Evolutionary conservation across 2,888 invertebrate genomes (phyloP), one percentile per base, ranked within the genome.

Genomic region (Hipparchia sbordonii): DNA sequence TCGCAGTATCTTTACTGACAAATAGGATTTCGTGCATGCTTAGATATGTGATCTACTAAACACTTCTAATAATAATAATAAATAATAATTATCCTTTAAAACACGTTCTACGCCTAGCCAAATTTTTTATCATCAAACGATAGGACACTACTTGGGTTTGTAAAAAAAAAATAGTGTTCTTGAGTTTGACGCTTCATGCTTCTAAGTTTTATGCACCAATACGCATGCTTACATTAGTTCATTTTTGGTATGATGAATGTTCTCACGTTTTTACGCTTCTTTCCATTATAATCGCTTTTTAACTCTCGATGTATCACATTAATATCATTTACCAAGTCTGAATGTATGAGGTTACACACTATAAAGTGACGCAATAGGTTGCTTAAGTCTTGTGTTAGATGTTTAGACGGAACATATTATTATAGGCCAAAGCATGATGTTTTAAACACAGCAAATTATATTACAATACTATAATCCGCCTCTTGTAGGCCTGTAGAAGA

Each of bases 361-460:
- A 9, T 65, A 12, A 13, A 57, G 52, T 13, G 48, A 67, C 71
- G 66, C 72, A 69, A 80, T 85, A 86, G 84, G 82, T 80, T 81
- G 87, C 87, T 87, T 80, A 67, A 76, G 77, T 78, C 86, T 79
- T 85, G 84, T 85, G 84, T 86, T 88, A 87, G 86, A 85, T 83
- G 74, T 75, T 79, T 79, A 79, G 78, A 80, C 70, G 82, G 78
- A 81, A 81, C 79, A 77, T 84, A 77, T 84, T 79, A 86, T 60
- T 79, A 86, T 60, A 86, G 87, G 88, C 83, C 83, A 86, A 80
- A 81, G 90, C 90, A 90, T 90, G 90, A 84, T 87, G 85, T 87
- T 84, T 78, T 4, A 85, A 85, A 87, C 86, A 85, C 87, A 79
- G 81, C 82, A 54, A 80, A 81, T 76, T 67, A 52, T 23, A 63